Conservation (phyloP, 2,888 invertebrate genomes). For the Athrips mouffetella region DNA sequence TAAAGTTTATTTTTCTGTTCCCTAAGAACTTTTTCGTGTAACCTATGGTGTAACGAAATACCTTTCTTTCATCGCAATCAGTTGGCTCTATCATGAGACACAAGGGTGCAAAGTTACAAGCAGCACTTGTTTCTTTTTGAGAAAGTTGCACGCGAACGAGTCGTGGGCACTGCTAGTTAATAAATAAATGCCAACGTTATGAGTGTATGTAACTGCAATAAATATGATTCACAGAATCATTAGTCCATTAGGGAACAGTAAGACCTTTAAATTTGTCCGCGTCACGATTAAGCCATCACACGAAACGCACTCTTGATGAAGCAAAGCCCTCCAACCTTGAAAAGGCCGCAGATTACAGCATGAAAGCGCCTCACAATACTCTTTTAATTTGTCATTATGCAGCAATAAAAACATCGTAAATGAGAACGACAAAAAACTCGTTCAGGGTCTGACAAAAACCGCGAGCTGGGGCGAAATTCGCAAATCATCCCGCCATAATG, state of each 20-base stretch:
- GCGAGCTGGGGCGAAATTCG: constrained; percentile 73
- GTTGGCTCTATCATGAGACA: too few relatives aligned
- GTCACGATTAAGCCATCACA: constrained; percentile 52
- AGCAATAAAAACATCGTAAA: constrained; percentile 77
- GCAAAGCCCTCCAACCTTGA: constrained; percentile 55
- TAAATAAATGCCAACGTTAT: constrained; percentile 4
- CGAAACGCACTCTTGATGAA: constrained; percentile 36
- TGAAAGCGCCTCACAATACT: constrained; percentile 73
- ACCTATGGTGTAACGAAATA: too few relatives aligned
- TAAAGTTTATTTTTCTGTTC: too few relatives aligned
- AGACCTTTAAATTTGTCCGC: constrained; percentile 10
- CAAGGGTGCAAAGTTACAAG: too few relatives aligned
- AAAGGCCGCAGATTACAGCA: constrained; percentile 59
- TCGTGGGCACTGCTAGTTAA: background rate
- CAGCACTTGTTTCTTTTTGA: too few relatives aligned
- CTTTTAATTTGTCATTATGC: constrained; percentile 77
- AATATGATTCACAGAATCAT: constrained; percentile 4
- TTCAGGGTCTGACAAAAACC: constrained; percentile 69
- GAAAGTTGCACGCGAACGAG: too few relatives aligned
- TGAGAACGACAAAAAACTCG: constrained; percentile 74
- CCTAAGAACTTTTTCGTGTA: too few relatives aligned
- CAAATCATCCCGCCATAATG: constrained; percentile 75
- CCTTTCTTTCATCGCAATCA: too few relatives aligned
- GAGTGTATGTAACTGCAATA: constrained; percentile 1
- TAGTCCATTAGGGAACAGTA: background rate